Percentiles rank a stretch among this genome's conserved stretches.
phyloP scores from a whole-genome alignment of 2,113 vertebrate genomes.

The Microcebus ravelobensis region DNA sequence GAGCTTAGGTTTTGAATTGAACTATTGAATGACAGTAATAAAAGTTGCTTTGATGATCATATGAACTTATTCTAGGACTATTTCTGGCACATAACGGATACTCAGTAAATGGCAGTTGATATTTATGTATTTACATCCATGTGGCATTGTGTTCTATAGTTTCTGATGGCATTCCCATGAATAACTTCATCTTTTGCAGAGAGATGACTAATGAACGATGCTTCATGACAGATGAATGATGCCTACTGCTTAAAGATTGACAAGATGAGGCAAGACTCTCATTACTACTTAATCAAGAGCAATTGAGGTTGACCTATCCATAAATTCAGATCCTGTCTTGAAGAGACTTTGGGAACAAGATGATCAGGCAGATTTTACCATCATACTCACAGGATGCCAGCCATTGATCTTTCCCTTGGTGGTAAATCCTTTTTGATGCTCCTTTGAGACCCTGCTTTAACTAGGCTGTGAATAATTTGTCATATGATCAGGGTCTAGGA shows the following conservation, averaged over 20 bases:
- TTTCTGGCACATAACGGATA: not conserved
- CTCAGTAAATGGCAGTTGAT: not conserved
- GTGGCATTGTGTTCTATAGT: not conserved
- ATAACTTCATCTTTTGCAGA: not conserved
- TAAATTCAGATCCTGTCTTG: not conserved
- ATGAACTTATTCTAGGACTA: not conserved
- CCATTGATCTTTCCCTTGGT: not conserved
- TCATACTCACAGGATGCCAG: not conserved
- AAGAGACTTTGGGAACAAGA: not conserved
- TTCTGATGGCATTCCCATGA: not conserved
- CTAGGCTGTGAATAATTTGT: not conserved
- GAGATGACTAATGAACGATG: not conserved
- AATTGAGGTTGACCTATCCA: not conserved
- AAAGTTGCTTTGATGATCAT: not conserved
- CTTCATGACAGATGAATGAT: not conserved
- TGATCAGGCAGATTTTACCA: not conserved
- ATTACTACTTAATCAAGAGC: not conserved
- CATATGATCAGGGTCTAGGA: not conserved
- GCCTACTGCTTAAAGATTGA: not conserved
- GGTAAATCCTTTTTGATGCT: not conserved
- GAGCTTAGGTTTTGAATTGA: not conserved
- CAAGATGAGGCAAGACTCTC: not conserved
- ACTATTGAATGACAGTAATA: not conserved
- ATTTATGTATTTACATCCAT: not conserved
- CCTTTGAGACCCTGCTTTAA: not conserved